Base-by-base conservation (phyloP, 2,797 vertebrate genomes). In the Agapornis canus region DNA sequence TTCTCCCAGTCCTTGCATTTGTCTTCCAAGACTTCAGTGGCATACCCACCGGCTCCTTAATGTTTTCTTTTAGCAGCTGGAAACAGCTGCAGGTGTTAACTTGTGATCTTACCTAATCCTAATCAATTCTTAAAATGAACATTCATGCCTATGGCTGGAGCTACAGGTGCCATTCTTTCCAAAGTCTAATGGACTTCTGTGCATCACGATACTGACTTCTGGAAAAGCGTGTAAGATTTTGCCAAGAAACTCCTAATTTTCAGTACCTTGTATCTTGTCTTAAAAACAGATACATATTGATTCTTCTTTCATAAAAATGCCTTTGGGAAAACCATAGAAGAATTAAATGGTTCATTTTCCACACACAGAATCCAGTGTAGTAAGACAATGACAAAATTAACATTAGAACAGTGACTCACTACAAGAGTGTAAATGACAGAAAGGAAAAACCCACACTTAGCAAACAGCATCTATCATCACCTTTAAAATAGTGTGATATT, bases 101-200 rank as follows among this genome's bases (percentile, higher is more conserved):
- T 92, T 93, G 84, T 94, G 86, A 94, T 95, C 88, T 95, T 88
- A 91, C 93, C 92, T 96, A 94, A 84, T 92, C 92, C 86, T 90
- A 94, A 88, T 95, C 89, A 95, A 23, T 83, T 64, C 83, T 77
- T 48, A 47, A 88, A 90, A 91, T 42, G 70, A 85, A 84, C 0
- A 2, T 42, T 87, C 90, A 71, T 35, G 19, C 15, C 56, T 49
- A 71, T 13, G 29, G 82, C 85, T 95, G 89, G 81, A 95, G 63
- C 56, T 78, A 31, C 72, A 86, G 79, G 49, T 81, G 79, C 47
- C 73, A 63, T 68, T 78, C 68, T 6, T 92, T 86, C 71, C 73
- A 85, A 80, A 71, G 84, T 71, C 70, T 91, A 86, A 93, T 13
- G n/a, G 86, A 83, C 85, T 86, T 82, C 68, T 77, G 81, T 70